A percentile compares a stretch with the other conserved stretches of the same genome.
Conservation (phyloP, 2,113 vertebrate species). For the Thunnus maccoyii region DNA sequence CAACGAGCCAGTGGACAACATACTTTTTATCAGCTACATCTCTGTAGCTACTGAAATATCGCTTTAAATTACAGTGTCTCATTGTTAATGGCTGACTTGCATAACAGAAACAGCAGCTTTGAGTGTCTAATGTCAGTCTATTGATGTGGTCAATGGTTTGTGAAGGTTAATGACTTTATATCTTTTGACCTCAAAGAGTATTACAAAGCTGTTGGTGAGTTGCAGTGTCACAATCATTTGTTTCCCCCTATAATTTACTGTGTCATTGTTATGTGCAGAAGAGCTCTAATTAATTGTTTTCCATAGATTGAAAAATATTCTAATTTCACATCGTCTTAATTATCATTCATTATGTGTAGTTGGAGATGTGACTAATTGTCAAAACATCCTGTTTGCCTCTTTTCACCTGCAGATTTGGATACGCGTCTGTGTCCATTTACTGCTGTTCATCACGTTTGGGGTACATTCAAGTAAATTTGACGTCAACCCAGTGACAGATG, state of each 20-base stretch:
- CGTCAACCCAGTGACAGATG: conserved; percentile 86
- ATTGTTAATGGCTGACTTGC: no score
- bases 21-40: background rate
- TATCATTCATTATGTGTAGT: background rate
- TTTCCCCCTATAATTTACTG: background rate
- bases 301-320: background rate
- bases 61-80: no score
- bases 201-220: no score
- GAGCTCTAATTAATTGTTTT: background rate
- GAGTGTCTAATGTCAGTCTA: no score
- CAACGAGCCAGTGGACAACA: background rate
- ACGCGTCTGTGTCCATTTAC: conserved; percentile 86
- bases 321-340: background rate
- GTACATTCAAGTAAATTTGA: conserved; percentile 84
- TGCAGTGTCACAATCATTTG: background rate
- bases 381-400: conserved; percentile 22
- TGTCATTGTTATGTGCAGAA: background rate
- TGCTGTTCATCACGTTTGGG: conserved; percentile 85
- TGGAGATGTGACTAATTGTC: conserved; percentile 3
- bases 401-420: conserved; percentile 85
- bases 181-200: no score
- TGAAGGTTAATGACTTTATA: no score
- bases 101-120: no score
- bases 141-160: no score
- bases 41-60: background rate